These are phyloP conservation scores for Hirundo rustica DNA, from an alignment of 2,797 vertebrate genomes.

Conservation along the genomic window DNA sequence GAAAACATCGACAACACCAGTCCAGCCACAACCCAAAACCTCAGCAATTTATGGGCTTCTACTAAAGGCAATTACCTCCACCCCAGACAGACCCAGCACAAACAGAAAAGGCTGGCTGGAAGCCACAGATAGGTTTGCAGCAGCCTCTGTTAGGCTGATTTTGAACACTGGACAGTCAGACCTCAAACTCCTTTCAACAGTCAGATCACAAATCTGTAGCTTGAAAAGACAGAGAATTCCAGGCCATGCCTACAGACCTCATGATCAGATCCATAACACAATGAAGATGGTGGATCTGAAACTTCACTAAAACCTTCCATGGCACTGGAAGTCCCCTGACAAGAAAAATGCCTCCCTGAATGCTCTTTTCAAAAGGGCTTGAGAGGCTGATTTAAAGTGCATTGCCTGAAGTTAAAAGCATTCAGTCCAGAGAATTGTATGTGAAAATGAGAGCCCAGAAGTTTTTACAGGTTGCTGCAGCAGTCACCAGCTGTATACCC, in stretches of 20 bases:
- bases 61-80: neutral
- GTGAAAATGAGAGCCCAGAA: neutral
- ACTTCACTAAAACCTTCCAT: neutral
- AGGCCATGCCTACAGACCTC: neutral
- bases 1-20: rapidly evolving
- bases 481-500: neutral
- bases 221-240: neutral
- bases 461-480: neutral
- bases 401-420: neutral
- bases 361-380: neutral
- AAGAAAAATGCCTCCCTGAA: neutral
- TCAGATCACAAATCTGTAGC: neutral
- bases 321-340: neutral
- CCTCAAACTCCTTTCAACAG: neutral
- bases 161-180: neutral
- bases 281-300: neutral
- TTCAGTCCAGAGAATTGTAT: neutral
- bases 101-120: too few species aligned
- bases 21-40: neutral
- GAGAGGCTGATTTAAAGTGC: neutral
- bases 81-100: neutral
- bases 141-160: neutral
- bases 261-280: rapidly evolving
- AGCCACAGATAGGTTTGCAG: neutral
- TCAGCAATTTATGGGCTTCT: neutral